These are phyloP conservation scores for Hippocampus abdominalis DNA, from an alignment of 2,113 vertebrate species.

Conservation along the genomic window DNA sequence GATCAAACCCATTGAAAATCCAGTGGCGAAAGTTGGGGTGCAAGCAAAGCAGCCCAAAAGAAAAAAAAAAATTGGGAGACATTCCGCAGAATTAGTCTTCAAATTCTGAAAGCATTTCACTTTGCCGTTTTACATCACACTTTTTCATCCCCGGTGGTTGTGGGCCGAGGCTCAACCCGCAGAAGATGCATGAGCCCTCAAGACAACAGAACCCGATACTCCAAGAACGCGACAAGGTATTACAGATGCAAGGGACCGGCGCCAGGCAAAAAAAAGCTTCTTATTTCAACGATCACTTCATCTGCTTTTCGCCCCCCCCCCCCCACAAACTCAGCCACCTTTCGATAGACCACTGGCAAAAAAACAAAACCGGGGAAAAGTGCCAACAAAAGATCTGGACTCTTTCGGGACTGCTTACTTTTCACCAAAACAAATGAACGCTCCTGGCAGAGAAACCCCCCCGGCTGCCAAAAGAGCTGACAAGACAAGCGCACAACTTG, in stretches of 20 bases:
- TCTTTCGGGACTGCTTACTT: conserved; percentile 4
- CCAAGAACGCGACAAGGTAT: conserved; percentile 30
- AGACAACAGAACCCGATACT: conserved; percentile 47
- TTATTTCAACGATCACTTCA: conserved; percentile 65
- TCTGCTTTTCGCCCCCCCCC: conserved; percentile 47
- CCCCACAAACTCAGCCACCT: conserved; percentile 46
- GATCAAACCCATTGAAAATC: background rate
- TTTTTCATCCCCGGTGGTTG: background rate
- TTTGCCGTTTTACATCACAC: background rate
- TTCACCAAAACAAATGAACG: conserved; percentile 13
- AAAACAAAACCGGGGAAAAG: conserved; percentile 60
- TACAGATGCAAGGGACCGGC: conserved; percentile 9
- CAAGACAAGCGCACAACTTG: conserved; percentile 18
- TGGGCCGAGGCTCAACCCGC: conserved; percentile 18
- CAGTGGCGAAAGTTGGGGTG: background rate
- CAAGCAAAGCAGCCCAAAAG: background rate
- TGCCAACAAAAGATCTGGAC: conserved; percentile 51
- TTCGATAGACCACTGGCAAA: conserved; percentile 51
- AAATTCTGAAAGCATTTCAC: background rate
- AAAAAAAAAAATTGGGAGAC: background rate
- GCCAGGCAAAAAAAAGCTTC: conserved; percentile 40
- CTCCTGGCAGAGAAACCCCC: conserved; percentile 13
- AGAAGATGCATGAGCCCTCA: conserved; percentile 38
- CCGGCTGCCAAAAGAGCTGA: conserved; percentile 11
- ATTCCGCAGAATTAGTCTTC: no score